Conservation (phyloP, 30 jellyfish, hydroid and myxozoan genomes). For the Turritopsis dohrnii region DNA sequence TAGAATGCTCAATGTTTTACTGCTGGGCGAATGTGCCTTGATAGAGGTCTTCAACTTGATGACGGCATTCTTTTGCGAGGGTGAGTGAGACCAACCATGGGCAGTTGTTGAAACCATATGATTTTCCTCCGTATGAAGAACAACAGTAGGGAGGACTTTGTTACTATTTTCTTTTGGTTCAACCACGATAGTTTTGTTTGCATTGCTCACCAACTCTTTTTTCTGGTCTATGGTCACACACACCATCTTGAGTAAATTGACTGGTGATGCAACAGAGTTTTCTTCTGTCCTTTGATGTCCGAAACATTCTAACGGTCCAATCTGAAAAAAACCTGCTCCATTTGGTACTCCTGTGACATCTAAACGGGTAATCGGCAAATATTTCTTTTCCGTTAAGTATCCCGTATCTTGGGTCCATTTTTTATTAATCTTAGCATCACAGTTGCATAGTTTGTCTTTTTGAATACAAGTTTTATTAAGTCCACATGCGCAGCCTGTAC, state of each 20-base stretch:
- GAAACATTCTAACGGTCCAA: slow-evolving; percentile 87
- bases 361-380: slow-evolving; percentile 61
- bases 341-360: slow-evolving; percentile 56
- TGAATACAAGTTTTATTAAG: slow-evolving; percentile 53
- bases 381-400: slow-evolving; percentile 55
- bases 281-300: slow-evolving; percentile 46
- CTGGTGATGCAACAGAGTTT: slow-evolving; percentile 35
- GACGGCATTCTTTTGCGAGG: background rate
- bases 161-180: background rate
- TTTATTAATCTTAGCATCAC: slow-evolving; percentile 63
- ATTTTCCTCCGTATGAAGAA: background rate
- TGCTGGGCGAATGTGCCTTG: background rate
- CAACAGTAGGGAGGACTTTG: background rate
- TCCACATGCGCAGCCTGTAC: slow-evolving; percentile 85
- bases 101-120: background rate
- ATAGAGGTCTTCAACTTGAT: background rate
- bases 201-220: background rate
- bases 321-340: slow-evolving; percentile 47
- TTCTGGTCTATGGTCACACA: slow-evolving; percentile 41
- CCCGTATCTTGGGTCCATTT: slow-evolving; percentile 79
- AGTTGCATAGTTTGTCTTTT: slow-evolving; percentile 62
- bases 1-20: slow-evolving; percentile 31
- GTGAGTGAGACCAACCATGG: background rate
- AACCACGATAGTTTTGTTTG: background rate
- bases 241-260: slow-evolving; percentile 44